These are phyloP conservation scores for Argentina silus DNA, from an alignment of 2,797 vertebrate genomes.

Conservation along the genomic window DNA sequence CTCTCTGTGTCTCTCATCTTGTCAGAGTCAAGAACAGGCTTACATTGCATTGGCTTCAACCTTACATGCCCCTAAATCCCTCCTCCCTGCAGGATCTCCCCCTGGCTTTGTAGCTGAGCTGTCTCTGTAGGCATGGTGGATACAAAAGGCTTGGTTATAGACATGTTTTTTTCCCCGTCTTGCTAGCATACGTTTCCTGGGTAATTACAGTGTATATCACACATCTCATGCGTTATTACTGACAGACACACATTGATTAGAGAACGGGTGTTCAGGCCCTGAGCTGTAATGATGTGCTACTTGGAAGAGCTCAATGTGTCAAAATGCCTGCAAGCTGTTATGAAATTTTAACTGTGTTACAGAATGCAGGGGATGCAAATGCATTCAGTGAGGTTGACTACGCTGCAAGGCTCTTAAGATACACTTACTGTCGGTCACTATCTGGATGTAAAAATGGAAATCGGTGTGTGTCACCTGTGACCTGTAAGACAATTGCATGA, in stretches of 20 bases:
- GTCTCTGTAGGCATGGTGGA: neutral
- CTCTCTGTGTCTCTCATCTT: too few species aligned
- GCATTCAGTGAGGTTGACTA: neutral
- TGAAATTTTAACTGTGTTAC: conserved; percentile 9
- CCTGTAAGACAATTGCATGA: too few species aligned
- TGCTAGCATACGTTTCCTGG: neutral
- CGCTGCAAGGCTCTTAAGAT: too few species aligned
- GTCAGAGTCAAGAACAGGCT: too few species aligned
- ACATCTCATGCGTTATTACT: conserved; percentile 1
- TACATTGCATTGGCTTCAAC: neutral
- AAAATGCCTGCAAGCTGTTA: conserved; percentile 10
- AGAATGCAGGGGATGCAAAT: conserved; percentile 21
- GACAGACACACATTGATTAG: conserved; percentile 14
- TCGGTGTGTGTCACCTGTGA: too few species aligned
- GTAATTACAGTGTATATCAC: neutral
- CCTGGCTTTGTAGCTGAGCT: neutral
- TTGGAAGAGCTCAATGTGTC: conserved; percentile 11
- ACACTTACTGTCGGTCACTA: too few species aligned
- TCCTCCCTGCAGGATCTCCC: too few species aligned
- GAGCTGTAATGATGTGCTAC: conserved; percentile 7
- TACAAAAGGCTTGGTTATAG: neutral
- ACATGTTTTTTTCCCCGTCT: neutral
- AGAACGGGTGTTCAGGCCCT: conserved; percentile 1
- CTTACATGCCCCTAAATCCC: neutral
- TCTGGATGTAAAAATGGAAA: too few species aligned